Percentiles rank a stretch among this genome's conserved stretches.
Conservation (phyloP, 2,888 invertebrate species). For the Polymixis flavicincta region DNA sequence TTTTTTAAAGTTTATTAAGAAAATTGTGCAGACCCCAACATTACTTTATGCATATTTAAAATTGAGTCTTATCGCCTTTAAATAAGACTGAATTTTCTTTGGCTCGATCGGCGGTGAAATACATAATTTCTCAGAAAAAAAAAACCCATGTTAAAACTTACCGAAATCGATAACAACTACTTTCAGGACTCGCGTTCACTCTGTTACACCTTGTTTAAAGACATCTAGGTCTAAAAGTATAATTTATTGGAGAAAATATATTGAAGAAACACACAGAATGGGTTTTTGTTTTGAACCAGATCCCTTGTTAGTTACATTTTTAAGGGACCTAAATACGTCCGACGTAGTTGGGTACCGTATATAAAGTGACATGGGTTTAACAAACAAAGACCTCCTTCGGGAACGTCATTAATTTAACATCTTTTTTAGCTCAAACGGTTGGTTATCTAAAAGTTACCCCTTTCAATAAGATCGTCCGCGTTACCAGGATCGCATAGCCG, state of each 20-base stretch:
- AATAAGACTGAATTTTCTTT: no score
- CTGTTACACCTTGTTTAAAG: no score
- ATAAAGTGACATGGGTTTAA: slow-evolving; percentile 33
- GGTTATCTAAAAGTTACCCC: slow-evolving; percentile 66
- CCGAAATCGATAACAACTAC: no score
- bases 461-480: slow-evolving; percentile 70
- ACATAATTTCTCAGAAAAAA: no score
- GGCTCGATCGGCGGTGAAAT: no score
- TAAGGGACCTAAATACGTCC: slow-evolving; percentile 9
- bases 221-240: not conserved
- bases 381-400: slow-evolving; percentile 20
- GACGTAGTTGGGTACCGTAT: slow-evolving; percentile 4
- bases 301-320: slow-evolving; percentile 24
- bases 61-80: no score
- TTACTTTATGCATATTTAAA: no score
- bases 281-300: not conserved
- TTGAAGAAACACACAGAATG: not conserved
- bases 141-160: no score
- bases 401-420: slow-evolving; percentile 34
- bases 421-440: slow-evolving; percentile 55
- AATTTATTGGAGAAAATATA: slow-evolving; percentile 11
- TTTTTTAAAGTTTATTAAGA: no score
- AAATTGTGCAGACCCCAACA: no score
- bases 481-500: slow-evolving; percentile 74
- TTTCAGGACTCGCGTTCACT: no score